These are phyloP conservation scores for Sturmia bella DNA, from an alignment of 2,888 invertebrate species.

Conservation along the genomic window DNA sequence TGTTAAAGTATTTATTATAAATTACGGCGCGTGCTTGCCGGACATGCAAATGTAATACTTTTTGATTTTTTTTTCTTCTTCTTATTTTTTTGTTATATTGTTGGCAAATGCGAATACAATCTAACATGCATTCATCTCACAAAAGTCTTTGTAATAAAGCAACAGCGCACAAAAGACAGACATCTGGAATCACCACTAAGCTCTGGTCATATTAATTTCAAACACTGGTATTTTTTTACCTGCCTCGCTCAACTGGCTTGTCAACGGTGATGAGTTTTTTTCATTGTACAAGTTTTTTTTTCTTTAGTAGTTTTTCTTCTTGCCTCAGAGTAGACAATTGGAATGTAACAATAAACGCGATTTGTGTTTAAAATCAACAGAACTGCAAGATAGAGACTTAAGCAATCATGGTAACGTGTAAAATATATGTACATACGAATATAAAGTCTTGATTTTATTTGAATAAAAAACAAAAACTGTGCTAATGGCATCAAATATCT, in stretches of 20 bases:
- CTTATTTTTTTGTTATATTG: conserved; percentile 14
- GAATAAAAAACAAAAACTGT: conserved; percentile 72
- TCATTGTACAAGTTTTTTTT: not conserved
- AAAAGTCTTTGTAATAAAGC: conserved; percentile 45
- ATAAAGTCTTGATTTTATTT: conserved; percentile 55
- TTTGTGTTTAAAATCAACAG: conserved; percentile 33
- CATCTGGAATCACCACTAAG: conserved; percentile 43
- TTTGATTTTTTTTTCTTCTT: not conserved
- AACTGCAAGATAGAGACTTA: conserved; percentile 15
- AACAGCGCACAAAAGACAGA: conserved; percentile 40
- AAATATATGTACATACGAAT: conserved; percentile 5
- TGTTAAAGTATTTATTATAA: conserved; percentile 63
- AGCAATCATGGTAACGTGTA: not conserved
- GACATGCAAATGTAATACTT: conserved; percentile 61
- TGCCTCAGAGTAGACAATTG: conserved; percentile 34
- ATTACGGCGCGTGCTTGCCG: conserved; percentile 64
- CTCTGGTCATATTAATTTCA: conserved; percentile 59
- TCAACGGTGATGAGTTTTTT: conserved; percentile 58
- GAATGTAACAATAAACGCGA: conserved; percentile 50
- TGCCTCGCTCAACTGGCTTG: conserved; percentile 57
- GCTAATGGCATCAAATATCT: conserved; percentile 80
- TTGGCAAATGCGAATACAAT: conserved; percentile 52
- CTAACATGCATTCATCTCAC: conserved; percentile 52
- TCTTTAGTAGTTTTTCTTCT: not conserved
- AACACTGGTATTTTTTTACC: conserved; percentile 34